phyloP scores from a whole-genome alignment of 2,797 vertebrate species.

The Helarctos malayanus region DNA sequence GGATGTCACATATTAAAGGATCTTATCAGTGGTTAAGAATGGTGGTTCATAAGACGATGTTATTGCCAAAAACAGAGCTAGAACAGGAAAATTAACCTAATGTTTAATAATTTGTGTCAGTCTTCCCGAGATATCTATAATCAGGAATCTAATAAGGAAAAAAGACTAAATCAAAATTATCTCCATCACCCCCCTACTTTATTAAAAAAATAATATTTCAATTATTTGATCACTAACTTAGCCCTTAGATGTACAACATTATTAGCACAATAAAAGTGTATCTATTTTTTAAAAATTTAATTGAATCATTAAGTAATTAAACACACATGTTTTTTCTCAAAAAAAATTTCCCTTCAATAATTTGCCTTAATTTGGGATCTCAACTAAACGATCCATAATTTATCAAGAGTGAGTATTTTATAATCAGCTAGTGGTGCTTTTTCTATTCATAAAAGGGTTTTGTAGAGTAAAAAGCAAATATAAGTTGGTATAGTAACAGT shows the following conservation, averaged over 20 bases:
- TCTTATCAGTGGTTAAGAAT: background rate
- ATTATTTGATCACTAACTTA: slow-evolving; percentile 6
- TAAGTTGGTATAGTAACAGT: background rate
- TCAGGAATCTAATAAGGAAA: background rate
- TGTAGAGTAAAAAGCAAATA: background rate
- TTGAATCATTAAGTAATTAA: background rate
- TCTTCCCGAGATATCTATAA: background rate
- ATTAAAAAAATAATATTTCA: background rate
- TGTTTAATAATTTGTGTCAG: background rate
- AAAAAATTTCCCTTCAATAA: background rate
- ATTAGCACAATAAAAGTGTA: background rate
- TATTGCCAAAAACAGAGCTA: background rate
- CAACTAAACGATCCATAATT: background rate
- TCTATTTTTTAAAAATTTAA: background rate
- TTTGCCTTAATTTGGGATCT: background rate
- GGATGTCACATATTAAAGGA: background rate
- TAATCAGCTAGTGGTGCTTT: background rate
- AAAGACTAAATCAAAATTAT: background rate
- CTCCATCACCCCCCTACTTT: background rate
- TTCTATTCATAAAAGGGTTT: background rate
- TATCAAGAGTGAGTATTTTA: background rate
- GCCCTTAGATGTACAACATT: fast-evolving
- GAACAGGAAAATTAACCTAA: background rate
- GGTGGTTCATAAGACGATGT: background rate
- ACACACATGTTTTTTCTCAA: background rate